phyloP scores from a whole-genome alignment of 2,797 vertebrate genomes.

The Rhincodon typus region DNA sequence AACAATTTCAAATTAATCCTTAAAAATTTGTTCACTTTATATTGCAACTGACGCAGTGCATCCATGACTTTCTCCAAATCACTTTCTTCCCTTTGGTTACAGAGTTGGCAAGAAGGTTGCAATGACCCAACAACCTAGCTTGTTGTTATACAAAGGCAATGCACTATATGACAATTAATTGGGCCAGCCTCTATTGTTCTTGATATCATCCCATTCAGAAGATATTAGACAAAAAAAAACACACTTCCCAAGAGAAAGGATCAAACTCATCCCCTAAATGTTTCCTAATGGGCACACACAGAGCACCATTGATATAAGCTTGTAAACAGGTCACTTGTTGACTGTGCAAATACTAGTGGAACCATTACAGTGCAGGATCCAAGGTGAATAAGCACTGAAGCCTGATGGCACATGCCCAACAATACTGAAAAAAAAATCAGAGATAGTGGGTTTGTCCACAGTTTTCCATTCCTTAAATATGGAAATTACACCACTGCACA shows the following conservation, averaged over 20 bases:
- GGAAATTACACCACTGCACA: neutral
- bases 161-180: neutral
- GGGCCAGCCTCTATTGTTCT: neutral
- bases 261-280: neutral
- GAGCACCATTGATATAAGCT: neutral
- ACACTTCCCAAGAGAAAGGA: neutral
- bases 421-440: neutral
- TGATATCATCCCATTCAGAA: neutral
- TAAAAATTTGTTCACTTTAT: neutral
- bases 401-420: neutral
- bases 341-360: no score
- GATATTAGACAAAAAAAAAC: neutral
- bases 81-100: neutral
- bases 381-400: neutral
- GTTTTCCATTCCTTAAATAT: neutral
- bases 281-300: neutral
- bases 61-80: neutral
- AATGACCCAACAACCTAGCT: neutral
- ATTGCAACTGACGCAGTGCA: neutral
- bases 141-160: neutral
- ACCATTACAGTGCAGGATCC: neutral
- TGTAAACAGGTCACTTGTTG: neutral
- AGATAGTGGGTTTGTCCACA: neutral
- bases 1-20: neutral
- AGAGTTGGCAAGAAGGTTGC: neutral